Base-by-base conservation (phyloP, 2,888 invertebrate species). In the Amphimallon solstitiale region DNA sequence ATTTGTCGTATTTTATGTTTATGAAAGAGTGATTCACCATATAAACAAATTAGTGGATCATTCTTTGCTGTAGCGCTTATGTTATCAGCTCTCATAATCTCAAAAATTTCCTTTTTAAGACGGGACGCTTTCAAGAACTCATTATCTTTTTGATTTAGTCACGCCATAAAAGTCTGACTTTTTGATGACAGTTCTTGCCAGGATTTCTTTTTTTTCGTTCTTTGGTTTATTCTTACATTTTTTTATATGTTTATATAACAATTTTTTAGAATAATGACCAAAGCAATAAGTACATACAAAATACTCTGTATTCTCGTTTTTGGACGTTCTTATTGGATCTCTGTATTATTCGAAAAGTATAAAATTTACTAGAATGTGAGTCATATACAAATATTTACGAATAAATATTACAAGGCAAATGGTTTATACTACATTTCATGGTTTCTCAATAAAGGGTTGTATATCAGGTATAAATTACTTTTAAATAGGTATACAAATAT, bases 1-100 rank as follows among this genome's bases (percentile, higher is more conserved):
- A 69, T 67, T 37, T 69, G 69, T n/a, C 65, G 67, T 45, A 69
- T 59, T 46, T 70, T 69, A 52, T 70, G 70, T 62, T 70, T 70
- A 35, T 29, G 43, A 35, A 70, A 38, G 14, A 64, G 40, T 7
- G 37, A 12, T 67, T 70, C 70, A 1, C 68, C 68, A 29, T 64
- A 70, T 7, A 64, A 14, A 45, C 70, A 70, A 49, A 70, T 70
- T 35, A 69, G 43, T 14, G 66, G 59, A 49, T 70, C 68, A 23
- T 38, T 64, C 46, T 67, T 70, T 12, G 64, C 70, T 12, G 37
- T 29, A 12, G n/a, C 4, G 17, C 62, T 67, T 34, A 69, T 65
- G 15, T 60, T 19, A 48, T 70, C 68, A n/a, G 70, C 21, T 23
- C 67, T 56, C 70, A 70, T 70, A 35, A 60, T 54, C 10, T 37